Conservation (phyloP, 92 coral and sea anemone species). For the Palythoa heliodiscus region DNA sequence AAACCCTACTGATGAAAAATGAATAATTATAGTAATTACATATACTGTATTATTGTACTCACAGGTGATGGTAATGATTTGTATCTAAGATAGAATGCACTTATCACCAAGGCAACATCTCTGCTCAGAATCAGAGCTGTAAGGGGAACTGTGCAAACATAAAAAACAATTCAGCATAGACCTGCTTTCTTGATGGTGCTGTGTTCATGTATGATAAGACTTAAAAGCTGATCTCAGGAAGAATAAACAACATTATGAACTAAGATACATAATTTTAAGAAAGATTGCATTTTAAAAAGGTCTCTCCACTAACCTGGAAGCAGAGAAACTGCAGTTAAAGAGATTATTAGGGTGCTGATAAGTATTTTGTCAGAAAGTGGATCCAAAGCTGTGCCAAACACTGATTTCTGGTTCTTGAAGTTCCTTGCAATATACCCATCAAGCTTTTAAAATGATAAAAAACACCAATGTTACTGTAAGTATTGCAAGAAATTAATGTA, state of each 20-base stretch:
- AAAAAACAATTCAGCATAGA: neutral
- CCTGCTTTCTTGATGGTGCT: too few relatives aligned
- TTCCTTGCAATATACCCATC: slow-evolving; percentile 97
- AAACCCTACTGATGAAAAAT: too few relatives aligned
- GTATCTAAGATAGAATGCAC: slow-evolving; percentile 85
- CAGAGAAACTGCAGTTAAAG: slow-evolving; percentile 75
- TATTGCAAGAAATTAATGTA: too few relatives aligned
- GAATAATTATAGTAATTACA: too few relatives aligned
- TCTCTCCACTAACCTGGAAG: slow-evolving; percentile 72
- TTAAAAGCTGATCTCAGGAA: too few relatives aligned
- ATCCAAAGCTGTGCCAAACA: slow-evolving; percentile 92
- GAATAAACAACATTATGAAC: too few relatives aligned
- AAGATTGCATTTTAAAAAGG: neutral
- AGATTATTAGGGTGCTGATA: slow-evolving; percentile 80
- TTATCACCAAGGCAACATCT: slow-evolving; percentile 74
- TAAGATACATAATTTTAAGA: too few relatives aligned
- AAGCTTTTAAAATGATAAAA: slow-evolving; percentile 57
- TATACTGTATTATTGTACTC: slow-evolving; percentile 37
- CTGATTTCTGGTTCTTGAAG: slow-evolving; percentile 93
- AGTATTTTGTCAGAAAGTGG: slow-evolving; percentile 95
- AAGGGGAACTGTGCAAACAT: slow-evolving; percentile 68
- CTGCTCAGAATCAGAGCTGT: slow-evolving; percentile 86
- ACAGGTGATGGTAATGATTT: slow-evolving; percentile 94
- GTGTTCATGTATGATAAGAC: too few relatives aligned
- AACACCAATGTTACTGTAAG: neutral